These are phyloP conservation scores for Kuschelorhynchus macadamiae DNA, from an alignment of 2,888 invertebrate species.

Conservation along the genomic window DNA sequence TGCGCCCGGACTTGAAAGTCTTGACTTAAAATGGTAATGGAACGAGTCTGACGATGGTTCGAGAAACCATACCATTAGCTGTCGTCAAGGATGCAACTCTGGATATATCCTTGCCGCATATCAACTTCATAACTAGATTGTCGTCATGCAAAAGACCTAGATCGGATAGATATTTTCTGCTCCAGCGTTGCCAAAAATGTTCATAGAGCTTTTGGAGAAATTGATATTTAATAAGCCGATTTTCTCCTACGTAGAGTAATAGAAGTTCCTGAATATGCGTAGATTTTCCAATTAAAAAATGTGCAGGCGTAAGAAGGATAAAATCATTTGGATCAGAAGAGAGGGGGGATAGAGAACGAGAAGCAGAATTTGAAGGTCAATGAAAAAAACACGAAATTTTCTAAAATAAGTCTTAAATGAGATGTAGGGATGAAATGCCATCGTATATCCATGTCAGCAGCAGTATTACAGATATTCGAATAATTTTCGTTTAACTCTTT, in stretches of 20 bases:
- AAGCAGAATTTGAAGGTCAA: too few species aligned
- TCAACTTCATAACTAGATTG: constrained; percentile 40
- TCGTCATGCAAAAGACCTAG: constrained; percentile 38
- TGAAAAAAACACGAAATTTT: too few species aligned
- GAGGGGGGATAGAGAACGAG: constrained; percentile 57
- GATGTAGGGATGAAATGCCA: too few species aligned
- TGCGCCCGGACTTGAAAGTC: too few species aligned
- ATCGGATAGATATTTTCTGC: constrained; percentile 51
- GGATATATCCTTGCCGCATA: constrained; percentile 37
- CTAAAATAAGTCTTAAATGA: too few species aligned
- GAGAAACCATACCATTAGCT: constrained; percentile 12
- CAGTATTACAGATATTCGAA: too few species aligned
- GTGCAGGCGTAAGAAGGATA: constrained; percentile 52
- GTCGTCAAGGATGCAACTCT: constrained; percentile 40
- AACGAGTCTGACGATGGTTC: constrained; percentile 7
- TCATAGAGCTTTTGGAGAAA: constrained; percentile 48
- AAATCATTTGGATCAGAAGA: too few species aligned
- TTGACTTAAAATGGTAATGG: too few species aligned
- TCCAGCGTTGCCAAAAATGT: constrained; percentile 51
- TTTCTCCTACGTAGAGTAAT: constrained; percentile 13
- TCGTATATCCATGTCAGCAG: too few species aligned
- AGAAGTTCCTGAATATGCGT: constrained; percentile 49
- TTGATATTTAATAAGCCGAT: constrained; percentile 48
- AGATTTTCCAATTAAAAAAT: constrained; percentile 54
- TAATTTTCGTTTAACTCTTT: too few species aligned